Evolutionary conservation across 2,888 invertebrate species (phyloP), one percentile per base, ranked within the genome.

Genomic region (Willowsia nigromaculata): DNA sequence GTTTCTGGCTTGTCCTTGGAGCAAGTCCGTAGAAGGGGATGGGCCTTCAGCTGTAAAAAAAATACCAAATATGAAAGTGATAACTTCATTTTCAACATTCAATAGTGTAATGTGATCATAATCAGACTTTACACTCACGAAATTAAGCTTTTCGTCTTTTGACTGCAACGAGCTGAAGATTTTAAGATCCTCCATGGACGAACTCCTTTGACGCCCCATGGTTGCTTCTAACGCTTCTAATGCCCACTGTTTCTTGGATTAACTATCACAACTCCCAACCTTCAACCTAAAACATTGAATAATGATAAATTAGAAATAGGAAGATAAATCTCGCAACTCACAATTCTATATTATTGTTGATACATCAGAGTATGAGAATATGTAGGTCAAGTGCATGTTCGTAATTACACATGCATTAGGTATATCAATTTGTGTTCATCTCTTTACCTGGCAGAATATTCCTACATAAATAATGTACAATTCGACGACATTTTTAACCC

Each of bases 41-140:
- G 91, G 18, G 47, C 71, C n/a, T 89, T 90, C 7, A 91, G 25
- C 91, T 91, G 50, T 50, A 65, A 62, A 81, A 25, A 81, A 13
- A 68, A 40, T 27, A 43, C 9, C n/a, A 78, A 27, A 81, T 5
- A 6, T 25, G 1, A 25, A 59, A 59, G 25, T 22, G 18, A 47
- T 47, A 47, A 9, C 11, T 13, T 18, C 30, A 85, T 9, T 74
- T 74, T 27, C n/a, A n/a, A n/a, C n/a, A n/a, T n/a, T n/a, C n/a
- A n/a, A n/a, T n/a, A n/a, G n/a, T n/a, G 7, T 9, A 40, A 30
- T 7, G 25, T 33, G 22, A 25, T 15, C 13, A 18, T 6, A 56
- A 13, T 18, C 9, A 25, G 7, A 7, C 22, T 27, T 59, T 18
- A 65, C 33, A 65, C 15, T 65, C 59, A 59, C 13, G 6, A 27